These are phyloP conservation scores for Caenorhabditis doughertyi DNA, from an alignment of 2,888 invertebrate species.

Conservation along the genomic window DNA sequence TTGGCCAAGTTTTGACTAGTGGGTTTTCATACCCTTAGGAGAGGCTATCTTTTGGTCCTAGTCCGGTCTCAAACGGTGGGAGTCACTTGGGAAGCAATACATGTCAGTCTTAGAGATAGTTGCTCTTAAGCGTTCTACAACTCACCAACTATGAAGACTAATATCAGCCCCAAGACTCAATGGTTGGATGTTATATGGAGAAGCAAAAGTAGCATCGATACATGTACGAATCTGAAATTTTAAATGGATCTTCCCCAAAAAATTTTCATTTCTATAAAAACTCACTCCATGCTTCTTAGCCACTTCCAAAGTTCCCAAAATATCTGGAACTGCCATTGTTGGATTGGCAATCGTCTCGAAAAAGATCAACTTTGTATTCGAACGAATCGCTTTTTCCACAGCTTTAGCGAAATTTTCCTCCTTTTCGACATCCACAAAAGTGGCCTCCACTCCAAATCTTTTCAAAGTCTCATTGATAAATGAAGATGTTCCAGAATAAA, in stretches of 20 bases:
- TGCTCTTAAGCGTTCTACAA: slow-evolving; percentile 80
- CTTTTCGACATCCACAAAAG: slow-evolving; percentile 66
- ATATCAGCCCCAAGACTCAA: slow-evolving; percentile 83
- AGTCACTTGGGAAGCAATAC: too few species aligned
- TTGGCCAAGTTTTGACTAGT: too few species aligned
- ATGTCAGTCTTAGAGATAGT: too few species aligned
- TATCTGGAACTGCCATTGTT: slow-evolving; percentile 82
- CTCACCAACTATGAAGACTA: slow-evolving; percentile 83
- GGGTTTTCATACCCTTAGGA: too few species aligned
- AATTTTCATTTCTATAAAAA: too few species aligned
- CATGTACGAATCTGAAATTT: slow-evolving; percentile 73
- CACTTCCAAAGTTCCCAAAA: slow-evolving; percentile 79
- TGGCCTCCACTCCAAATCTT: slow-evolving; percentile 80
- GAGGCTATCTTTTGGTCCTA: too few species aligned
- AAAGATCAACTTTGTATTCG: slow-evolving; percentile 83
- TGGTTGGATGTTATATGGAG: slow-evolving; percentile 82
- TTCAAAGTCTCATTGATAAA: slow-evolving; percentile 79
- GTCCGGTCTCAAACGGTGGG: too few species aligned
- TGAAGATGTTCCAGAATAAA: slow-evolving; percentile 82
- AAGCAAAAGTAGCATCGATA: slow-evolving; percentile 83
- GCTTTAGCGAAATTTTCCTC: slow-evolving; percentile 72
- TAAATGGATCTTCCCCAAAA: background rate
- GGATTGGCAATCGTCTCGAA: slow-evolving; percentile 84
- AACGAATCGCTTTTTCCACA: slow-evolving; percentile 79
- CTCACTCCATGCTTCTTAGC: slow-evolving; percentile 65